Percentiles rank a stretch among this genome's conserved stretches.
phyloP scores from a whole-genome alignment of 2,113 vertebrate genomes.

The Herpailurus yagouaroundi region DNA sequence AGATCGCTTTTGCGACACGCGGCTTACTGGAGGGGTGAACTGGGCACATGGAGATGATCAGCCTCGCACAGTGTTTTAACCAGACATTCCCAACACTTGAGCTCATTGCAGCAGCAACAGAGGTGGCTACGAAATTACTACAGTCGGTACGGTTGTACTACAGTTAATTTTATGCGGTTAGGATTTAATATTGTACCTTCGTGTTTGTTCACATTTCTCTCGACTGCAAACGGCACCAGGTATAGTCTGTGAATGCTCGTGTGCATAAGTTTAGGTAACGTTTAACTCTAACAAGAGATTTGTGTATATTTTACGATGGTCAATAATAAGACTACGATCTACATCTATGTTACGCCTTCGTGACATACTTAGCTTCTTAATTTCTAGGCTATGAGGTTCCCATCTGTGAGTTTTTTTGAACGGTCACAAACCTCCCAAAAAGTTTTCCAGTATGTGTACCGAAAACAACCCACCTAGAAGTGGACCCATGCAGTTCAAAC shows the following conservation, averaged over 20 bases:
- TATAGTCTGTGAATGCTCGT: not conserved
- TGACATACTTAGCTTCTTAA: not conserved
- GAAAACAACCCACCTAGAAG: not conserved
- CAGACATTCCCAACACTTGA: not conserved
- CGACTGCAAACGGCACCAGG: not conserved
- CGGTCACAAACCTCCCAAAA: not conserved
- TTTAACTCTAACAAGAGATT: not conserved
- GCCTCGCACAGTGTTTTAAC: not conserved
- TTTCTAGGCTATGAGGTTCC: not conserved
- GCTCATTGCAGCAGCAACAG: not conserved
- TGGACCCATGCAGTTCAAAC: not conserved
- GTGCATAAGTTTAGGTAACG: not conserved
- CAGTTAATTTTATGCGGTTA: not conserved
- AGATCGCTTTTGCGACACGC: not conserved
- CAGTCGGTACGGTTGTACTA: rapidly evolving
- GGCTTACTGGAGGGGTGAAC: not conserved
- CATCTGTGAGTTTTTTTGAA: not conserved
- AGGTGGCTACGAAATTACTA: not conserved
- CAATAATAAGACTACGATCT: not conserved
- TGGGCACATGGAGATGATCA: not conserved
- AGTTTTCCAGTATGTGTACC: not conserved
- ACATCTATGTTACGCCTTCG: not conserved
- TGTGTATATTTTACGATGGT: not conserved
- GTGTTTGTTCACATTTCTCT: not conserved
- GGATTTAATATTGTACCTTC: not conserved